phyloP scores from a whole-genome alignment of 2,888 invertebrate species.

The Philereme vetulata region DNA sequence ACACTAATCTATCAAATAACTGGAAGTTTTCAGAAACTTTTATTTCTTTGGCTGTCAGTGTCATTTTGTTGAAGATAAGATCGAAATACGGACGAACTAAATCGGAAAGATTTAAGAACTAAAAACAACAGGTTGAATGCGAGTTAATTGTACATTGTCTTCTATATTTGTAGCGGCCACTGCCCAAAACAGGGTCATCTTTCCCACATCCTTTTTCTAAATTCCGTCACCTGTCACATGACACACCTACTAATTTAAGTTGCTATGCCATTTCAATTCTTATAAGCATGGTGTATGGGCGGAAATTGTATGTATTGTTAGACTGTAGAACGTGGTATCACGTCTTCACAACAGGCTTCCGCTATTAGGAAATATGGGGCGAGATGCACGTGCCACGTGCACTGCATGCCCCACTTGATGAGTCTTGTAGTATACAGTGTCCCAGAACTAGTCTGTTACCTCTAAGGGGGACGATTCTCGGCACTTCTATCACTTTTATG shows the following conservation, averaged over 20 bases:
- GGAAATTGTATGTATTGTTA: conserved; percentile 21
- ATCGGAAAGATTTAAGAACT: not conserved
- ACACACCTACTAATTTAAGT: conserved; percentile 14
- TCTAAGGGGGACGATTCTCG: too few species aligned
- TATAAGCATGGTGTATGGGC: conserved; percentile 13
- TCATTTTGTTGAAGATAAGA: not conserved
- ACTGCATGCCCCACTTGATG: conserved; percentile 22
- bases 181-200: conserved; percentile 41
- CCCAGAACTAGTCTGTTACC: too few species aligned
- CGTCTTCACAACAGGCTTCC: conserved; percentile 50
- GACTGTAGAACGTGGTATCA: conserved; percentile 25
- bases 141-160: conserved; percentile 43
- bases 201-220: conserved; percentile 45
- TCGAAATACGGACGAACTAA: not conserved
- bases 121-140: conserved; percentile 15
- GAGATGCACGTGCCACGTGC: conserved; percentile 43
- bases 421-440: too few species aligned
- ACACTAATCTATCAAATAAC: too few species aligned
- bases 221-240: conserved; percentile 32
- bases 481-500: too few species aligned
- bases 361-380: conserved; percentile 56
- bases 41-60: too few species aligned
- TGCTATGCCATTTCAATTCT: conserved; percentile 17
- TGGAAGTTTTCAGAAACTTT: too few species aligned
- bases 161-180: conserved; percentile 34